Base-by-base conservation (phyloP, 2,113 vertebrate species). In the Marcusenius ussheri region DNA sequence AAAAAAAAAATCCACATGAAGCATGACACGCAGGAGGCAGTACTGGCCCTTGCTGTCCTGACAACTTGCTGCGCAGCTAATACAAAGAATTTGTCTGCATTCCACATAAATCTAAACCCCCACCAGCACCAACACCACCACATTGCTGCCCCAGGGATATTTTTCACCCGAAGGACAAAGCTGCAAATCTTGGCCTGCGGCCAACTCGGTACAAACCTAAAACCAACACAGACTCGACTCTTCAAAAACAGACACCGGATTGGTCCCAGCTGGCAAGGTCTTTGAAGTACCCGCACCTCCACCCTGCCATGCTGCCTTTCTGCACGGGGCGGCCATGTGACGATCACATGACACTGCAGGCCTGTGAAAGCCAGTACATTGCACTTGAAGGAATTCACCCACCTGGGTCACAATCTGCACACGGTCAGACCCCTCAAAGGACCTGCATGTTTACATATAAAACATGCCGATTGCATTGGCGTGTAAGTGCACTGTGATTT, bases 81-180 rank as follows among this genome's bases (percentile, higher is more conserved):
- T 94, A 90, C 5, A 0, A 93, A 92, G 93, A 95, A 94, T 94
- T 90, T 70, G 62, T 92, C 93, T 90, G 90, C 93, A 94, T 95
- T 94, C 92, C 92, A 93, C 66, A 24, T 39, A 86, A 85, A 35
- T 84, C 87, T 74, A 39, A 85, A 11, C n/a, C 62, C 62, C n/a
- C 62, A 53, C 84, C 74, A 19, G 62, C 35, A 50, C 45, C 42
- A 88, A 35, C 56, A 86, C 66, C 74, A 47, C 31, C 66, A 9
- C 66, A 21, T n/a, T 80, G 31, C 17, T 35, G 74, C 74, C 74
- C 47, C 27, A 90, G 70, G 39, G 62, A 24, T n/a, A 27, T 42
- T 27, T 56, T 47, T 42, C 42, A 62, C 21, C 85, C 51, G 3
- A 47, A 88, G 62, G 42, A 27, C 58, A 88, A 88, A 88, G 58